Percentiles rank a stretch among this genome's conserved stretches.
Conservation (phyloP, 2,888 invertebrate genomes). For the Cataglyphis cursor region DNA sequence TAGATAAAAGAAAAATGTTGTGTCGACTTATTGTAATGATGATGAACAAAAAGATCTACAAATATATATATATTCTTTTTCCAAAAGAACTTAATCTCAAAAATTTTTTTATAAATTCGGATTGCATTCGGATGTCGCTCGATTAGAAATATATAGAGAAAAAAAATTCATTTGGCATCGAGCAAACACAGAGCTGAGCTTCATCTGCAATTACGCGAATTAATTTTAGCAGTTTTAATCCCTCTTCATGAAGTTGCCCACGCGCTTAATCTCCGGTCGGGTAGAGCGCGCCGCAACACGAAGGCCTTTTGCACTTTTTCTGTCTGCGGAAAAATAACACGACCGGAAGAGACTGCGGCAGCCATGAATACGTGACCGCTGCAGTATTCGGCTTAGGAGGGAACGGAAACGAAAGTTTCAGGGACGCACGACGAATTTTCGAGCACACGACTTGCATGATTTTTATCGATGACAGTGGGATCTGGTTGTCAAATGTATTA, state of each 20-base stretch:
- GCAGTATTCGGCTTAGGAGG: conserved; percentile 45
- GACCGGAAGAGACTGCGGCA: conserved; percentile 64
- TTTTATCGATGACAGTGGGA: neutral
- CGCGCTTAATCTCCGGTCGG: conserved; percentile 72
- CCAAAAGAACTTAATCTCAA: neutral
- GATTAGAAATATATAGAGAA: conserved; percentile 20
- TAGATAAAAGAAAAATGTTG: neutral
- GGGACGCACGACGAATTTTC: conserved; percentile 49
- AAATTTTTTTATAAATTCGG: neutral
- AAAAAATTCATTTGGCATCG: conserved; percentile 35
- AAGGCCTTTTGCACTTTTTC: conserved; percentile 71
- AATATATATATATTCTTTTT: neutral
- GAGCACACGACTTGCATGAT: neutral
- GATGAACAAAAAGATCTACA: neutral
- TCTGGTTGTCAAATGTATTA: neutral
- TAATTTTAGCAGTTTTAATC: conserved; percentile 79
- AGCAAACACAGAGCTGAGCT: conserved; percentile 49
- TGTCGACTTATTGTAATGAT: neutral
- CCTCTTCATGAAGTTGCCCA: conserved; percentile 72
- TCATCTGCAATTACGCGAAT: conserved; percentile 79
- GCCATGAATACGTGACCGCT: conserved; percentile 55
- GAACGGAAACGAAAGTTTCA: conserved; percentile 54
- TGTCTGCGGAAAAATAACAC: conserved; percentile 72
- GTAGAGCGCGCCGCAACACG: conserved; percentile 57
- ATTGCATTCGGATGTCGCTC: neutral